phyloP scores from a whole-genome alignment of 1,140 invertebrate species.

The Aphidius gifuensis region DNA sequence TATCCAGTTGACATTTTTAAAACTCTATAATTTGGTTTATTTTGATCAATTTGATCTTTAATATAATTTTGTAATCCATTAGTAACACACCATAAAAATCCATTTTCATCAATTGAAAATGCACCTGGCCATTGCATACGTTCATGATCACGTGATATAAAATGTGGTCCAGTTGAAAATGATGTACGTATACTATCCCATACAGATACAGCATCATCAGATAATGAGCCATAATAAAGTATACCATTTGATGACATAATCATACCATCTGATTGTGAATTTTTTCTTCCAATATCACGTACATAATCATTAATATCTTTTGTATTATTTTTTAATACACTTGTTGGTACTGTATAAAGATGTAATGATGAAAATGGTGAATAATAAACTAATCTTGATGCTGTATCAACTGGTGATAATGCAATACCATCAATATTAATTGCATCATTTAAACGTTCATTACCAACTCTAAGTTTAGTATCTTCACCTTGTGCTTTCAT shows the following conservation, averaged over 20 bases:
- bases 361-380: constrained; percentile 63
- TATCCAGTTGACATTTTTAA: constrained; percentile 54
- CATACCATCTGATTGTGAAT: constrained; percentile 68
- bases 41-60: constrained; percentile 54
- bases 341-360: constrained; percentile 61
- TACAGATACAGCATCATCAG: constrained; percentile 63
- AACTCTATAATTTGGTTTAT: constrained; percentile 61
- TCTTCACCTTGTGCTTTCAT: constrained; percentile 58
- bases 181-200: constrained; percentile 60
- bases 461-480: constrained; percentile 56
- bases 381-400: constrained; percentile 61
- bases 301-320: constrained; percentile 49
- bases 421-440: constrained; percentile 67
- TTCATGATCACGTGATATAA: constrained; percentile 62
- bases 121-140: constrained; percentile 70
- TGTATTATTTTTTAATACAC: constrained; percentile 55
- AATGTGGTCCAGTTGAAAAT: constrained; percentile 54
- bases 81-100: constrained; percentile 63
- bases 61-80: constrained; percentile 66
- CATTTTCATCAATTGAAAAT: constrained; percentile 66
- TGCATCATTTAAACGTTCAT: constrained; percentile 53
- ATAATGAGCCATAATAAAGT: constrained; percentile 65
- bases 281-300: constrained; percentile 59
- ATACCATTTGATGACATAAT: constrained; percentile 65
- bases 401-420: constrained; percentile 57